These are phyloP conservation scores for Hypercompe scribonia DNA, from an alignment of 2,888 invertebrate genomes.

Conservation along the genomic window DNA sequence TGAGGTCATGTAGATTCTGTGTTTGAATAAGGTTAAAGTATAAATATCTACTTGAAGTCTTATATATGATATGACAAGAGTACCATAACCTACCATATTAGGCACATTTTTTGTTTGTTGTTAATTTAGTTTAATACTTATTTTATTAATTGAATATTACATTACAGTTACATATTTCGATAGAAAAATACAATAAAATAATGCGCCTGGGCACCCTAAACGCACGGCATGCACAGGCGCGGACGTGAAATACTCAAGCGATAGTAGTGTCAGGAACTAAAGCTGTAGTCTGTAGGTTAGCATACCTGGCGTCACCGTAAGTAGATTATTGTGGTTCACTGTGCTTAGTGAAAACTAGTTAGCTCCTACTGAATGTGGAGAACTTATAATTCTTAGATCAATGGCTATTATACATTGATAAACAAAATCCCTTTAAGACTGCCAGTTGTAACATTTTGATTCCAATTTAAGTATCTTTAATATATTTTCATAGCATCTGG, in stretches of 20 bases:
- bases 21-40: too few species aligned
- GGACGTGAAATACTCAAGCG: conserved; percentile 49
- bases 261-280: conserved; percentile 34
- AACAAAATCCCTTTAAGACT: too few species aligned
- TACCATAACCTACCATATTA: too few species aligned
- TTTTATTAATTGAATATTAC: neutral
- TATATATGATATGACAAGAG: too few species aligned
- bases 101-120: too few species aligned
- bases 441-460: neutral
- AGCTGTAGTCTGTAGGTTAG: conserved; percentile 14
- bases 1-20: too few species aligned
- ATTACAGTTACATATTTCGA: neutral
- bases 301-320: conserved; percentile 18
- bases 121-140: neutral
- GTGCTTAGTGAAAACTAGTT: conserved; percentile 28
- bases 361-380: conserved; percentile 12
- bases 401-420: neutral
- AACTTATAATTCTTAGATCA: neutral
- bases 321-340: conserved; percentile 26
- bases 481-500: neutral
- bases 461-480: neutral
- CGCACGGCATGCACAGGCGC: conserved; percentile 35
- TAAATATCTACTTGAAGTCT: neutral
- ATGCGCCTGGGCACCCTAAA: conserved; percentile 21
- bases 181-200: neutral